Conservation (phyloP, 2,888 invertebrate species). For the Ormyrus rosae region DNA sequence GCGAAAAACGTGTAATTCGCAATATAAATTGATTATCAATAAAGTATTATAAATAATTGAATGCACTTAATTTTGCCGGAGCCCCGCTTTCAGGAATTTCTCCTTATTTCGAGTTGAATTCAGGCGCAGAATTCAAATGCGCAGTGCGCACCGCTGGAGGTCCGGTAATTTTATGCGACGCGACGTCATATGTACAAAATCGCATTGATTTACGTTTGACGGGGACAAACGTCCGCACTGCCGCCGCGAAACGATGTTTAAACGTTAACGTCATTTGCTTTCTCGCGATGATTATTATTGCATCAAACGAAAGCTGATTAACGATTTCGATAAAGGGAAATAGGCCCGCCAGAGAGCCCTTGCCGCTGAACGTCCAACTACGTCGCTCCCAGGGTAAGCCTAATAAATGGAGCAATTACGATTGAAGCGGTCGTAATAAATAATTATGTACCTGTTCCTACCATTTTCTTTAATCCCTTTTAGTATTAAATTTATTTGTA, state of each 20-base stretch:
- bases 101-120: conserved; percentile 20
- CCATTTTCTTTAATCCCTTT: too few relatives aligned
- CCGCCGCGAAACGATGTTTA: conserved; percentile 28
- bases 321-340: conserved; percentile 18
- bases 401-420: too few relatives aligned
- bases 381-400: too few relatives aligned
- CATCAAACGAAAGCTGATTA: conserved; percentile 33
- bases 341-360: background rate
- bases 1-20: too few relatives aligned
- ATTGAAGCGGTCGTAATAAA: too few relatives aligned
- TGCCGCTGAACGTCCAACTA: too few relatives aligned
- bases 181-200: conserved; percentile 36
- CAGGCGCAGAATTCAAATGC: conserved; percentile 28
- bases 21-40: too few relatives aligned
- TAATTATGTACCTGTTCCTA: too few relatives aligned
- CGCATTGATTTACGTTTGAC: conserved; percentile 43
- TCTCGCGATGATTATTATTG: conserved; percentile 27
- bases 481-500: too few relatives aligned
- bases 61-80: background rate
- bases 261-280: conserved; percentile 7
- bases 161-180: conserved; percentile 39
- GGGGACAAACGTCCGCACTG: conserved; percentile 13
- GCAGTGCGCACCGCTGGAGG: conserved; percentile 5
- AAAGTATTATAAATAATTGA: too few relatives aligned
- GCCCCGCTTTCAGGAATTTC: conserved; percentile 13